phyloP scores from a whole-genome alignment of 2,113 vertebrate genomes.

The Mandrillus leucophaeus region DNA sequence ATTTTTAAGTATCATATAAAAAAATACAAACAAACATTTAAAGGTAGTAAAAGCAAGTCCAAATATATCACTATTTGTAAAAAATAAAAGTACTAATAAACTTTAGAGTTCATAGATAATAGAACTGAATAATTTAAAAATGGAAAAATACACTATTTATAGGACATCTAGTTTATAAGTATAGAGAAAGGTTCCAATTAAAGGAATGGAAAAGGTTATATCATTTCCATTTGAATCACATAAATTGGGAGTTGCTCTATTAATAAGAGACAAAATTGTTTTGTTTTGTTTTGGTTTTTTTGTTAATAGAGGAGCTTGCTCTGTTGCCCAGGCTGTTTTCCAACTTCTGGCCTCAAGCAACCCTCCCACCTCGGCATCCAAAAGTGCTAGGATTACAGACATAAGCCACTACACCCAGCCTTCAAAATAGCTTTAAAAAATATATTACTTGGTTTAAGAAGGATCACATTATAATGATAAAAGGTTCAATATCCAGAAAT shows the following conservation, averaged over 20 bases:
- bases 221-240: not conserved
- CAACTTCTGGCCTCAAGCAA: no score
- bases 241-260: not conserved
- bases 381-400: no score
- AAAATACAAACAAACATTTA: conserved; percentile 41
- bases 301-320: no score
- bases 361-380: no score
- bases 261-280: not conserved
- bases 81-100: not conserved
- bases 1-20: not conserved
- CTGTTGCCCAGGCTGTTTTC: no score
- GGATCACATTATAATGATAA: not conserved
- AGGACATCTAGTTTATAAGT: not conserved
- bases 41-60: not conserved
- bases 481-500: not conserved
- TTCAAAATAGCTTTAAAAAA: no score
- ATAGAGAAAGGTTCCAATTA: not conserved
- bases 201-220: not conserved
- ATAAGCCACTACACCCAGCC: no score
- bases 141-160: not conserved
- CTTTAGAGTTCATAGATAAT: not conserved
- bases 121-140: not conserved
- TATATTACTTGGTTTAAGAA: conserved; percentile 13
- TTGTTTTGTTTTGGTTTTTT: no score
- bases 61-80: not conserved